phyloP scores from a whole-genome alignment of 2,888 invertebrate genomes.

The Hypena proboscidalis region DNA sequence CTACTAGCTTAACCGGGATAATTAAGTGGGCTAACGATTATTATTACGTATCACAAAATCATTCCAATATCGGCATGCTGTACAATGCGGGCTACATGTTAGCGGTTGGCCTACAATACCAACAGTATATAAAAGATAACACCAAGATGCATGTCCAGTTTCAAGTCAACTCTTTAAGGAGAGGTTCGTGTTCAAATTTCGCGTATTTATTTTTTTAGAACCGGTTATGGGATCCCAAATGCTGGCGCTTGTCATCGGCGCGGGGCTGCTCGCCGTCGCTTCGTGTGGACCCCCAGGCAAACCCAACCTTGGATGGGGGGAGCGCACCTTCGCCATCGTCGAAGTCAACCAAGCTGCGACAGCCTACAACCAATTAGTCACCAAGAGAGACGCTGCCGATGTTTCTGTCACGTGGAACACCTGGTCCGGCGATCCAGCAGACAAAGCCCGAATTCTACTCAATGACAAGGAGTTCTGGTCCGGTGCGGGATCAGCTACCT shows the following conservation, averaged over 20 bases:
- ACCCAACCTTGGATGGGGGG: conserved; percentile 78
- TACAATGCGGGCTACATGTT: conserved; percentile 68
- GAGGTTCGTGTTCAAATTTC: conserved; percentile 59
- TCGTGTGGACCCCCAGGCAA: conserved; percentile 72
- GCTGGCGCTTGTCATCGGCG: conserved; percentile 62
- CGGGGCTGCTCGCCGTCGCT: conserved; percentile 50
- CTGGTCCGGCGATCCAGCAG: conserved; percentile 77
- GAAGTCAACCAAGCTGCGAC: conserved; percentile 82
- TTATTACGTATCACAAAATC: conserved; percentile 75
- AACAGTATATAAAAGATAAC: conserved; percentile 77
- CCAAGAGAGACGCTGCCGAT: conserved; percentile 69
- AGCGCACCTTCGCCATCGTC: conserved; percentile 75
- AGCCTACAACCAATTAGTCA: conserved; percentile 79
- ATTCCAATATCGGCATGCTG: conserved; percentile 58
- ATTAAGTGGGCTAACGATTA: conserved; percentile 77
- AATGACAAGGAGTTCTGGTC: conserved; percentile 73
- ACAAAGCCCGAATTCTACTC: conserved; percentile 65
- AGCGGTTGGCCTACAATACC: conserved; percentile 82
- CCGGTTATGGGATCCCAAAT: conserved; percentile 67
- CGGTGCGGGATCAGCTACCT: conserved; percentile 63
- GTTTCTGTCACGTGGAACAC: conserved; percentile 80
- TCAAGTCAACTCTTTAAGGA: conserved; percentile 63
- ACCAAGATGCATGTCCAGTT: conserved; percentile 69
- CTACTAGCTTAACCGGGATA: conserved; percentile 72
- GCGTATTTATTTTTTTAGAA: conserved; percentile 70